These are phyloP conservation scores for Drosophila bocki DNA, from an alignment of 1,140 invertebrate species.

Conservation along the genomic window DNA sequence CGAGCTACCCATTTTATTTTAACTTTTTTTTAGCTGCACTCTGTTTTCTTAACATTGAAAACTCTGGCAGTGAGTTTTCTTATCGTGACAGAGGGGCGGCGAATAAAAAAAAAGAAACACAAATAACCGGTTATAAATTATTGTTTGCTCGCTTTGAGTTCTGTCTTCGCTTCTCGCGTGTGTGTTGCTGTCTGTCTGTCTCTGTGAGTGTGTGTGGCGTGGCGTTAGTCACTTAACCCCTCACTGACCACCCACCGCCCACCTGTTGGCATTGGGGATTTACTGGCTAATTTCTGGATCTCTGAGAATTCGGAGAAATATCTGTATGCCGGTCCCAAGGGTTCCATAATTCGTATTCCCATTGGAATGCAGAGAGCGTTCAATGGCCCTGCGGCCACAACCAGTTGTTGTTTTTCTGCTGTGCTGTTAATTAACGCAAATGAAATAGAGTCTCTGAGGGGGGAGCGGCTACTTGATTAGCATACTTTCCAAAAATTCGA, in stretches of 20 bases:
- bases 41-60: slow-evolving; percentile 37
- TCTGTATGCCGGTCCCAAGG: neutral
- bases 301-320: neutral
- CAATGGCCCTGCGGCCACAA: slow-evolving; percentile 6
- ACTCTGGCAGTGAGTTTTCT: slow-evolving; percentile 29
- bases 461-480: slow-evolving; percentile 12
- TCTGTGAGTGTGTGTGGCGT: slow-evolving; percentile 9
- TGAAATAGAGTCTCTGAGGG: neutral
- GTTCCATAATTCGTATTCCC: slow-evolving; percentile 9
- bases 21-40: slow-evolving; percentile 20
- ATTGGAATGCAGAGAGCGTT: neutral
- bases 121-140: slow-evolving; percentile 68
- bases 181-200: neutral
- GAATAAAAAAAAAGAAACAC: slow-evolving; percentile 23
- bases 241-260: slow-evolving; percentile 13
- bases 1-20: neutral
- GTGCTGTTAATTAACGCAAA: neutral
- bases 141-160: slow-evolving; percentile 53
- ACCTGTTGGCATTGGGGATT: slow-evolving; percentile 21
- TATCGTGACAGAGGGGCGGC: slow-evolving; percentile 53
- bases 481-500: slow-evolving; percentile 19
- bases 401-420: neutral
- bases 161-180: slow-evolving; percentile 35
- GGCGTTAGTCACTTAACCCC: slow-evolving; percentile 54
- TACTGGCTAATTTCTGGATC: slow-evolving; percentile 25